Percentiles rank a stretch among this genome's conserved stretches.
Evolutionary conservation across 2,888 invertebrate genomes (phyloP).

Genomic region (Lasioglossum morio): DNA sequence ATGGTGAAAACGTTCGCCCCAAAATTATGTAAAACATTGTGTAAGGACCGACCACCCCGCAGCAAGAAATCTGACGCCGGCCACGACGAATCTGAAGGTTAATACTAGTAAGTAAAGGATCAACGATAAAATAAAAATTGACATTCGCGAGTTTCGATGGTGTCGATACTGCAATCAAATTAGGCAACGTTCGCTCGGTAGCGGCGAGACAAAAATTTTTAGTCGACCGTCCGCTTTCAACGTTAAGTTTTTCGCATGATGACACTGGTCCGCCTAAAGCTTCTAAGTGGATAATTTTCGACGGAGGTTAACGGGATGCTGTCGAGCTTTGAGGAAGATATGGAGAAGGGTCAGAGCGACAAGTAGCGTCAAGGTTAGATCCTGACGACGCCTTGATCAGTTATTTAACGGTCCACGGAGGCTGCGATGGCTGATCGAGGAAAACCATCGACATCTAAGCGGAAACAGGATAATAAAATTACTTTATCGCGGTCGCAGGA

Average conservation of each 20-base stretch:
- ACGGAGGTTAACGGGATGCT: slow-evolving; percentile 44
- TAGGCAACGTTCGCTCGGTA: slow-evolving; percentile 13
- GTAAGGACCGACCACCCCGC: neutral
- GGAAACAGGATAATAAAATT: neutral
- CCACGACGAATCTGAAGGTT: neutral
- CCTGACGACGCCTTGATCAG: neutral
- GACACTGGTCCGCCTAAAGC: slow-evolving; percentile 19
- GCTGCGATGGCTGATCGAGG: neutral
- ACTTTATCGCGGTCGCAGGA: slow-evolving; percentile 23
- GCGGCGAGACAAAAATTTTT: slow-evolving; percentile 50
- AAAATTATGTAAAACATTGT: neutral
- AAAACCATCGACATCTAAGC: neutral
- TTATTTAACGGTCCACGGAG: neutral
- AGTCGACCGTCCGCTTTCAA: slow-evolving; percentile 20
- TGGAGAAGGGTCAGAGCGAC: slow-evolving; percentile 25
- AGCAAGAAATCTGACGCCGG: neutral
- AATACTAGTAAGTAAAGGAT: neutral
- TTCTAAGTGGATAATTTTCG: slow-evolving; percentile 55
- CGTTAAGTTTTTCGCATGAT: slow-evolving; percentile 15
- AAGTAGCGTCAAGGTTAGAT: slow-evolving; percentile 49
- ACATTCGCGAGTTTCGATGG: slow-evolving; percentile 37
- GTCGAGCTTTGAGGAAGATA: slow-evolving; percentile 34
- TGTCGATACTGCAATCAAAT: slow-evolving; percentile 4
- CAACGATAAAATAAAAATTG: slow-evolving; percentile 10
- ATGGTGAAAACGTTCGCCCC: slow-evolving; percentile 1